Percentiles rank a stretch among this genome's conserved stretches.
Evolutionary conservation across 2,113 vertebrate species (phyloP).

Genomic region (Pipa parva): DNA sequence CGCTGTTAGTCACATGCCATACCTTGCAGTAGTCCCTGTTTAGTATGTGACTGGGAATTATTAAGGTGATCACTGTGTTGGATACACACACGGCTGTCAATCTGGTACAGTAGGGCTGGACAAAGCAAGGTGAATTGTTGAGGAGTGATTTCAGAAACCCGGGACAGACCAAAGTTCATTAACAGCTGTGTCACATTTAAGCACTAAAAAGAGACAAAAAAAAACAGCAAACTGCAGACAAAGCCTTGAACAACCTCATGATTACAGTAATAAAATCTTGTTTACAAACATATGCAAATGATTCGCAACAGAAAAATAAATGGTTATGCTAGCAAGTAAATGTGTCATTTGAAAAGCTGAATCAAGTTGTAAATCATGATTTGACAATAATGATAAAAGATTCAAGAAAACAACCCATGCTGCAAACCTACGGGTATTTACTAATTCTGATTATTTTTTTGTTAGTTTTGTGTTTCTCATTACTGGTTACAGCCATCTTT

Average conservation of each 20-base stretch:
- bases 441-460: no score
- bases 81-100: slow-evolving; percentile 77
- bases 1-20: not conserved
- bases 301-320: not conserved
- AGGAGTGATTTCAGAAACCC: slow-evolving; percentile 64
- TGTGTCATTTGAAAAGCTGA: no score
- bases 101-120: slow-evolving; percentile 80
- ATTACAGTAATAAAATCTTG: not conserved
- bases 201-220: slow-evolving; percentile 56
- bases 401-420: no score
- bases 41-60: slow-evolving; percentile 26
- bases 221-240: not conserved
- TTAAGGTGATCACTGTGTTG: slow-evolving; percentile 55
- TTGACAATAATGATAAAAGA: no score
- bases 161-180: slow-evolving; percentile 69
- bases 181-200: slow-evolving; percentile 76
- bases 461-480: no score
- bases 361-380: no score
- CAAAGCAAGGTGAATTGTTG: slow-evolving; percentile 75
- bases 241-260: not conserved
- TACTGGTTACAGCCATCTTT: no score
- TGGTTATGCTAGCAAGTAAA: no score
- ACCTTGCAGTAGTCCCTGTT: slow-evolving; percentile 29
- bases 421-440: no score
- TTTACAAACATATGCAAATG: not conserved